Evolutionary conservation across 2,888 invertebrate species (phyloP).

Genomic region (Drosophila neotestacea): DNA sequence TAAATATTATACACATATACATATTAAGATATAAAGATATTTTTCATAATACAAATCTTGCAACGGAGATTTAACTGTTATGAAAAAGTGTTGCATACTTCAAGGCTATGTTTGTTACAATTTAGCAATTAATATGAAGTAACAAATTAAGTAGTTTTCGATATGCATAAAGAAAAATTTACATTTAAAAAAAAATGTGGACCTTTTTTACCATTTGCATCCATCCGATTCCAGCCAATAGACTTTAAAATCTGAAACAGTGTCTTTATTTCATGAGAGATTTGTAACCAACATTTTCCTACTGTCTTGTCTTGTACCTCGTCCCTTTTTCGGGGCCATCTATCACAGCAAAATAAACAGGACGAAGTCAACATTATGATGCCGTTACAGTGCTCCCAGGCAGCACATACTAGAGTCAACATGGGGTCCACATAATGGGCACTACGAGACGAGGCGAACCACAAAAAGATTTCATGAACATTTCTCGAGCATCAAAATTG

Average conservation of each 20-base stretch:
- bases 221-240: not conserved
- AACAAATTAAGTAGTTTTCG: too few relatives aligned
- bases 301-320: not conserved
- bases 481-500: constrained; percentile 66
- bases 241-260: not conserved
- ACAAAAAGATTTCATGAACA: constrained; percentile 53
- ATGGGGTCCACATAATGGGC: constrained; percentile 25
- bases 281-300: not conserved
- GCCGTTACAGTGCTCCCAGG: constrained; percentile 3
- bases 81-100: too few relatives aligned
- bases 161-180: too few relatives aligned
- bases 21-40: too few relatives aligned
- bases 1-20: too few relatives aligned
- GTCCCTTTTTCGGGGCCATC: not conserved
- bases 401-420: constrained; percentile 8
- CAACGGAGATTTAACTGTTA: too few relatives aligned
- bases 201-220: too few relatives aligned
- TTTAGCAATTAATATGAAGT: too few relatives aligned
- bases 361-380: constrained; percentile 13
- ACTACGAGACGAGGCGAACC: not conserved
- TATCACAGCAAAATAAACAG: constrained; percentile 13
- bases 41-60: too few relatives aligned
- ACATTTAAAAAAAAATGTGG: too few relatives aligned
- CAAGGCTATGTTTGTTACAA: too few relatives aligned
- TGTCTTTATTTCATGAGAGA: not conserved